A percentile compares a stretch with the other conserved stretches of the same genome.
phyloP scores from a whole-genome alignment of 53 echinoderm and acorn worm genomes.

The Paelopatides confundens region DNA sequence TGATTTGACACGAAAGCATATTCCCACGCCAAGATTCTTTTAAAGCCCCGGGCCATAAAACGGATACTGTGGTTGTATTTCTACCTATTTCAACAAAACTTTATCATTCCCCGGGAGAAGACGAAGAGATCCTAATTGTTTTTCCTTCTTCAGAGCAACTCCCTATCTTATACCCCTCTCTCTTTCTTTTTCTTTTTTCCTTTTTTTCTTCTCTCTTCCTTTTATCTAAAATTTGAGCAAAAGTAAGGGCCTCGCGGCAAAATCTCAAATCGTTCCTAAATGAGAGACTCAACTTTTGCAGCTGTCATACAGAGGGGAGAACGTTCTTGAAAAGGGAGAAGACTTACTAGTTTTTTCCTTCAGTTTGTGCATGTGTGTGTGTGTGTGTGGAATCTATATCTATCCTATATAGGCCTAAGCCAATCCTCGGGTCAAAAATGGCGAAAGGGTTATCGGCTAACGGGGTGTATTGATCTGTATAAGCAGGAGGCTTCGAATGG shows the following conservation, averaged over 20 bases:
- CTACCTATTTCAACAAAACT: conserved; percentile 19
- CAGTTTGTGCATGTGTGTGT: background rate
- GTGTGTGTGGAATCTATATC: background rate
- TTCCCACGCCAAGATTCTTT: conserved; percentile 26
- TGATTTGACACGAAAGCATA: conserved; percentile 30
- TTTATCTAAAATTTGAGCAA: conserved; percentile 22
- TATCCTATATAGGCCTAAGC: background rate
- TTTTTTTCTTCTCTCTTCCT: conserved; percentile 4
- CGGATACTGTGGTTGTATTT: conserved; percentile 10
- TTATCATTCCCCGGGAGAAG: conserved; percentile 1
- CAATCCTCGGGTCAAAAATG: conserved; percentile 43
- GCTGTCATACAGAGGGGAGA: conserved; percentile 29
- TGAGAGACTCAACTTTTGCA: conserved; percentile 30
- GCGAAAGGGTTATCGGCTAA: conserved; percentile 34
- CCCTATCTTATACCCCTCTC: conserved; percentile 45
- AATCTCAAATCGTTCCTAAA: conserved; percentile 43
- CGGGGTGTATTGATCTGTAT: conserved; percentile 28
- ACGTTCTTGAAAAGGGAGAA: conserved; percentile 29
- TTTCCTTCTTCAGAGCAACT: conserved; percentile 25
- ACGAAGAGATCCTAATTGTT: conserved; percentile 41
- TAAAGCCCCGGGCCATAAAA: conserved; percentile 24
- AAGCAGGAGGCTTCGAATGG: conserved; percentile 24
- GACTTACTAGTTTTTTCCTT: conserved; percentile 31
- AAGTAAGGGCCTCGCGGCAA: conserved; percentile 34
- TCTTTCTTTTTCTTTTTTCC: conserved; percentile 26